Percentiles rank a stretch among this genome's conserved stretches.
Conservation (phyloP, 2,113 vertebrate genomes). For the Notechis scutatus region DNA sequence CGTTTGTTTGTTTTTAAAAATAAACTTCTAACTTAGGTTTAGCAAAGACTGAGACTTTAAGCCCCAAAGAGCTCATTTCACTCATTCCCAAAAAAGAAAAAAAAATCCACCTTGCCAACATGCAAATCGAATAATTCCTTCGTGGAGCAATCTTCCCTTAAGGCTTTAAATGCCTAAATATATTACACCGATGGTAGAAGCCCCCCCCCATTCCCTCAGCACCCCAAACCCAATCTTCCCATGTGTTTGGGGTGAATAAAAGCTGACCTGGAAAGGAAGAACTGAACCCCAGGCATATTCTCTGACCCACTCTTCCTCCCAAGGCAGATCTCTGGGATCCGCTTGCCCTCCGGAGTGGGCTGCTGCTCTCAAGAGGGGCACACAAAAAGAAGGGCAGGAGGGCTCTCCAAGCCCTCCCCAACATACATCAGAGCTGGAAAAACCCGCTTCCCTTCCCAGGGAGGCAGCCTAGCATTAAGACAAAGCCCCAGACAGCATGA, state of each 20-base stretch:
- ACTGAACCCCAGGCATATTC: background rate
- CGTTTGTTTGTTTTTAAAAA: background rate
- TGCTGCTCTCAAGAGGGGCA: too few relatives aligned
- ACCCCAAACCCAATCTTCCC: background rate
- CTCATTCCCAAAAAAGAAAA: background rate
- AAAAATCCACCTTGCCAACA: background rate
- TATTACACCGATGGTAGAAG: too few relatives aligned
- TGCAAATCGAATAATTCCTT: too few relatives aligned
- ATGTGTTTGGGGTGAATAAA: background rate
- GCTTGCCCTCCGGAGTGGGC: too few relatives aligned
- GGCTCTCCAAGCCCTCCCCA: background rate
- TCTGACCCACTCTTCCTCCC: too few relatives aligned
- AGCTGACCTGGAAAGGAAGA: background rate
- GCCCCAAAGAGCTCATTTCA: background rate
- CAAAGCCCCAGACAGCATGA: background rate
- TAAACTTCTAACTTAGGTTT: background rate
- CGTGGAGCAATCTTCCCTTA: too few relatives aligned
- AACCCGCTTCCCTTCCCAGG: background rate
- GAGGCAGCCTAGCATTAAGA: background rate
- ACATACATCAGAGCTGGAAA: background rate
- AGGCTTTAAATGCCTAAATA: background rate
- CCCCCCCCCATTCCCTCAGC: too few relatives aligned
- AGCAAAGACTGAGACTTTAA: background rate
- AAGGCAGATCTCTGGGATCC: too few relatives aligned
- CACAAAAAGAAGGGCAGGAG: too few relatives aligned